Conservation (phyloP, 2,888 invertebrate genomes). For the Limenitis camilla region DNA sequence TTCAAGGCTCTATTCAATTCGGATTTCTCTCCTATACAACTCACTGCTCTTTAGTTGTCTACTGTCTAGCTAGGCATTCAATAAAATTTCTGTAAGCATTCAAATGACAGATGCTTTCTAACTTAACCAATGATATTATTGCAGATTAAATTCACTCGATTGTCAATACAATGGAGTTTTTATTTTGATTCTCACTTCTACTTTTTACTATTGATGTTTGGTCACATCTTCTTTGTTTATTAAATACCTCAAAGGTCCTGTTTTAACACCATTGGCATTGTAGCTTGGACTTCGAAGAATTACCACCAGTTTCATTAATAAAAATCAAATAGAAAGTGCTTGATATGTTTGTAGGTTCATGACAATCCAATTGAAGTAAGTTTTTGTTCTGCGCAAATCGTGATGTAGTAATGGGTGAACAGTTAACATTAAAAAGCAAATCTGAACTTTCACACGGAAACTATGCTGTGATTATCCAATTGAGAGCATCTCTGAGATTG, state of each 20-base stretch:
- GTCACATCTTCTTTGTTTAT: too few species aligned
- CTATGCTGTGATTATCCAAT: conserved; percentile 35
- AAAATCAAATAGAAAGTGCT: too few species aligned
- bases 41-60: neutral
- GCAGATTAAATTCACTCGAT: neutral
- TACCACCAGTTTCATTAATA: too few species aligned
- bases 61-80: neutral
- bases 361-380: too few species aligned
- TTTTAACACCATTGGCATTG: too few species aligned
- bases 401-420: neutral
- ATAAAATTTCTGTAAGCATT: neutral
- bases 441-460: conserved; percentile 46
- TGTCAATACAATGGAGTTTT: neutral
- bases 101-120: neutral
- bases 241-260: too few species aligned
- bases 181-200: too few species aligned
- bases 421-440: conserved; percentile 3
- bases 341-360: too few species aligned
- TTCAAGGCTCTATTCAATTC: conserved; percentile 7
- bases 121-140: neutral
- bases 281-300: too few species aligned
- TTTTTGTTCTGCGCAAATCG: too few species aligned
- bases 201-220: too few species aligned
- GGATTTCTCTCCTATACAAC: conserved; percentile 18
- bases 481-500: conserved; percentile 33